Percentiles rank a stretch among this genome's conserved stretches.
These are phyloP conservation scores for Drosophila hamatofila DNA, from an alignment of 2,888 invertebrate genomes.

Conservation along the genomic window DNA sequence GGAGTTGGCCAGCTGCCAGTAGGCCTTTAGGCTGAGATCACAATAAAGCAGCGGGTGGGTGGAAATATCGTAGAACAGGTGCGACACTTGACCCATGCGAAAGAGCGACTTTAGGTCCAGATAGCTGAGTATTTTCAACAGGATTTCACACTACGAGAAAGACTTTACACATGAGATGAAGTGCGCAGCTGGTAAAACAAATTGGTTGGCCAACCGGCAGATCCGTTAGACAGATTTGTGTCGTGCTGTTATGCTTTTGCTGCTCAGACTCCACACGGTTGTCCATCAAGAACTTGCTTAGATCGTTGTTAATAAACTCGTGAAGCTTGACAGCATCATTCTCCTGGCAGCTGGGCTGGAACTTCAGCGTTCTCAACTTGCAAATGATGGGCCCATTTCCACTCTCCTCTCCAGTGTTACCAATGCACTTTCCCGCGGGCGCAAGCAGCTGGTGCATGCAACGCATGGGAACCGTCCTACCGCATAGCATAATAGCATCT, in stretches of 20 bases:
- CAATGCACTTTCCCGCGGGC: constrained; percentile 6
- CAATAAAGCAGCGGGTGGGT: constrained; percentile 91
- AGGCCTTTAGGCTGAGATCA: constrained; percentile 92
- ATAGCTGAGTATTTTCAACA: constrained; percentile 91
- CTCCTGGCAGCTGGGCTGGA: constrained; percentile 80
- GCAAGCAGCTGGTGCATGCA: constrained; percentile 71
- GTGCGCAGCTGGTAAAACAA: constrained; percentile 7
- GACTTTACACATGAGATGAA: constrained; percentile 21
- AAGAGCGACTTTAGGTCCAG: constrained; percentile 92
- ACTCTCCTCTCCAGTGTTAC: constrained; percentile 4
- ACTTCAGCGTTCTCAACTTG: constrained; percentile 83
- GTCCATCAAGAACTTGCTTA: constrained; percentile 81
- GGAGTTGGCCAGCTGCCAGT: constrained; percentile 91
- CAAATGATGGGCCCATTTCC: constrained; percentile 81
- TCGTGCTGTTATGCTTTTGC: constrained; percentile 10
- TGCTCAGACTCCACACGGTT: constrained; percentile 36
- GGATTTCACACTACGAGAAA: constrained; percentile 91
- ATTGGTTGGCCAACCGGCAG: constrained; percentile 83
- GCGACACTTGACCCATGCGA: constrained; percentile 91
- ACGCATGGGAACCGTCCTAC: constrained; percentile 85
- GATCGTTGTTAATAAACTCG: constrained; percentile 83
- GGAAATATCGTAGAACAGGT: constrained; percentile 90
- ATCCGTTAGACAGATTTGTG: constrained; percentile 73
- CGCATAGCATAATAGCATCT: constrained; percentile 93
- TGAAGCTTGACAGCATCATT: constrained; percentile 79